These are phyloP conservation scores for Ranitomeya variabilis DNA, from an alignment of 2,113 vertebrate species.

Conservation along the genomic window DNA sequence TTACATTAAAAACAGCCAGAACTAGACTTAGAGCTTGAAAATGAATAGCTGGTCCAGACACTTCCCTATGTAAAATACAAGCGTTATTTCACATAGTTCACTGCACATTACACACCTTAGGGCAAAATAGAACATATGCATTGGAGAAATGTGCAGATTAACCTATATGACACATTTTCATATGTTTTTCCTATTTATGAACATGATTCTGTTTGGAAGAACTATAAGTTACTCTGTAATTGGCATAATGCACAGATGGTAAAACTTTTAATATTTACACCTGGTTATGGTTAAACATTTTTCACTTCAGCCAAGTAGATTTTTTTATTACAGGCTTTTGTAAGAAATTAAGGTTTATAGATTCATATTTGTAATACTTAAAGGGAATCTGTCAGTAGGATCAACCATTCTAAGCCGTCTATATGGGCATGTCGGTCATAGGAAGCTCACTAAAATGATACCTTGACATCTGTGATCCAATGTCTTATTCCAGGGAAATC, in stretches of 20 bases:
- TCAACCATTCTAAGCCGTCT: too few relatives aligned
- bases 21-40: constrained; percentile 45
- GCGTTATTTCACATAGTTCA: constrained; percentile 21
- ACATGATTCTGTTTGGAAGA: not conserved
- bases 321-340: not conserved
- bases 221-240: not conserved
- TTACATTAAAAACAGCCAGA: constrained; percentile 63
- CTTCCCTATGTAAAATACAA: constrained; percentile 1
- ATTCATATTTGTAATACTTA: too few relatives aligned
- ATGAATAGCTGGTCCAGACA: constrained; percentile 10
- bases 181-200: not conserved
- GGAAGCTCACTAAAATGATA: too few relatives aligned
- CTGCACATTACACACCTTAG: not conserved
- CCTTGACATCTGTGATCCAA: too few relatives aligned
- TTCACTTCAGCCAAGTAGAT: not conserved
- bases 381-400: too few relatives aligned
- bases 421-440: too few relatives aligned
- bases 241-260: not conserved
- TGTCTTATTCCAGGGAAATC: too few relatives aligned
- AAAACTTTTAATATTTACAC: not conserved
- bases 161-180: not conserved
- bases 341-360: too few relatives aligned
- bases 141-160: not conserved
- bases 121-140: constrained; percentile 6
- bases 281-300: not conserved